phyloP scores from a whole-genome alignment of 2,797 vertebrate genomes.

The Chromobotia macracanthus region DNA sequence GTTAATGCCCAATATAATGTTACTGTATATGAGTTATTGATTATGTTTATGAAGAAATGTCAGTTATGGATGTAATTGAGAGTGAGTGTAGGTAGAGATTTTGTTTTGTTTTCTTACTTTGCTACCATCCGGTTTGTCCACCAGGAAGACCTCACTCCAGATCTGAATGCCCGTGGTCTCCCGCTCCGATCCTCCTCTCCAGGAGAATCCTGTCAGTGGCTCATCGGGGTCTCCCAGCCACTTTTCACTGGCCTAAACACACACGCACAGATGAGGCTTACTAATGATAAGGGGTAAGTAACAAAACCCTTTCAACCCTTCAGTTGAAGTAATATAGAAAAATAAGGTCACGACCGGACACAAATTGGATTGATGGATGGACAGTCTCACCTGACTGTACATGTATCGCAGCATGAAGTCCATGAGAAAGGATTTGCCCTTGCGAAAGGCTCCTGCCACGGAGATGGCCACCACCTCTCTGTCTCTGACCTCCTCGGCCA shows the following conservation, averaged over 20 bases:
- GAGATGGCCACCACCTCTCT: conserved; percentile 95
- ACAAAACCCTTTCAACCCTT: not conserved
- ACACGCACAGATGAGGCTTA: not conserved
- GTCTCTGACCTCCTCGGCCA: conserved; percentile 89
- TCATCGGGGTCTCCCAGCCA: conserved; percentile 93
- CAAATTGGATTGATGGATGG: not conserved
- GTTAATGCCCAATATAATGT: not conserved
- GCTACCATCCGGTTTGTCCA: conserved; percentile 91
- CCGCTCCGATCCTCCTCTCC: conserved; percentile 95
- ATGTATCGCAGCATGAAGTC: conserved; percentile 99
- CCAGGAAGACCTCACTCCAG: conserved; percentile 96
- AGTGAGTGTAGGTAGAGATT: no score
- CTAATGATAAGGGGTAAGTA: not conserved
- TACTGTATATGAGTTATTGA: not conserved
- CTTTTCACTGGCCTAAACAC: conserved; percentile 81
- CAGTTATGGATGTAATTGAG: not conserved
- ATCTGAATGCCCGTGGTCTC: conserved; percentile 98
- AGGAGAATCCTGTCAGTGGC: conserved; percentile 95
- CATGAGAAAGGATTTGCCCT: conserved; percentile 99
- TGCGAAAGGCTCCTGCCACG: conserved; percentile 94
- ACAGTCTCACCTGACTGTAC: conserved; percentile 87
- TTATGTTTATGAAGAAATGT: not conserved
- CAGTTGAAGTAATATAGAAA: not conserved
- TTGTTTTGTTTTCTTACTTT: conserved; percentile 76
- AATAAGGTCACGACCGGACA: not conserved